Evolutionary conservation across 2,888 invertebrate species (phyloP), one percentile per base, ranked within the genome.

Genomic region (Galeruca laticollis): DNA sequence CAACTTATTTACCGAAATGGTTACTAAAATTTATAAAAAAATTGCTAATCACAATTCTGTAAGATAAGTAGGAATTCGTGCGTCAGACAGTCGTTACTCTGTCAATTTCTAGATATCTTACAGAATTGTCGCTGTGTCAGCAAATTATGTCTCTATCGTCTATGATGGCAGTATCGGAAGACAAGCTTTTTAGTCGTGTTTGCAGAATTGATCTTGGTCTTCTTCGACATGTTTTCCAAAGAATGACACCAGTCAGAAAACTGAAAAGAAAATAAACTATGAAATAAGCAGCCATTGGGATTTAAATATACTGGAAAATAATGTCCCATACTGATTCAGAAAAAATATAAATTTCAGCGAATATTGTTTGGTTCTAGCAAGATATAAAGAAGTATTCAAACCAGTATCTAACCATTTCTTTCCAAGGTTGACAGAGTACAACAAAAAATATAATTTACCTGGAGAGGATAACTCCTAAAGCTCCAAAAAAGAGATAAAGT

Each of bases 51-150:
- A 71, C 80, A 83, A 83, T 84, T 84, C 84, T 83, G 83, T 73
- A 69, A 79, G 79, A 76, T 80, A 79, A 77, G 60, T 51, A 75
- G 72, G 68, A 60, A 35, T 77, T 69, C 33, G 59, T 68, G 60
- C 88, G 90, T 95, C 94, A 95, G 89, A 95, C 95, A 77, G 95
- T 95, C 82, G 95, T 95, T 84, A 95, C 95, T 75, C 95, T 90
- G 86, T 95, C 95, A 80, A 95, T 92, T 87, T 95, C 95, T 84
- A 95, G 94, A 86, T 95, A 95, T 84, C 94, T 93, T 88, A 94
- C 95, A 92, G 95, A 94, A 93, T 94, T 94, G 90, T 95, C 94
- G 92, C 92, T 94, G 90, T 94, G 95, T 95, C 95, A 95, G 95
- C 95, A 94, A 90, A 95, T 94, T 87, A 94, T 93, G 86, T 94